Evolutionary conservation across 2,113 vertebrate species (phyloP).

Genomic region (Murina feae): DNA sequence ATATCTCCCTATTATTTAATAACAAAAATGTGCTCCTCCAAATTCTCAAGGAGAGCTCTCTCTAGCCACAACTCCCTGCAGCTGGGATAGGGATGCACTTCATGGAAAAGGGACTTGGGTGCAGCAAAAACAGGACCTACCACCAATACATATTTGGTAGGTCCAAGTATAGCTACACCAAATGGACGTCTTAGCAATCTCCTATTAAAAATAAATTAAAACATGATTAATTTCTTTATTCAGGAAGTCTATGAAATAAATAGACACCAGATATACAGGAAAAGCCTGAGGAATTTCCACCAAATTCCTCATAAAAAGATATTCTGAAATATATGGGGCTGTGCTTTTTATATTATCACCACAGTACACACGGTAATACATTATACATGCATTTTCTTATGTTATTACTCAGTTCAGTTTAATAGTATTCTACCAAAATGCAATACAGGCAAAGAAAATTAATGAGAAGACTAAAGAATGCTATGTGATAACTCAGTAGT

Average conservation of each 20-base stretch:
- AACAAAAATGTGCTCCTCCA: not conserved
- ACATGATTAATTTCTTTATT: not conserved
- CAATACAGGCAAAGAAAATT: not conserved
- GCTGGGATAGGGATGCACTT: fast-evolving
- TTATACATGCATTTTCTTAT: not conserved
- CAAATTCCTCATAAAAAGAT: not conserved
- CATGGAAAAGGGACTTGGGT: not conserved
- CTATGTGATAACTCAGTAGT: not conserved
- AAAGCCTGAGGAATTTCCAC: not conserved
- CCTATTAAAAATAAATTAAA: not conserved
- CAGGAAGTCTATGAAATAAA: not conserved
- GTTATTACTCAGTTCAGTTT: not conserved
- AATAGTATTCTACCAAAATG: not conserved
- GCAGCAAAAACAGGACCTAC: not conserved
- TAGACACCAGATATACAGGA: not conserved
- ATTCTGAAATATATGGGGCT: not conserved
- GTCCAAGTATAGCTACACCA: not conserved
- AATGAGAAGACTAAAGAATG: not conserved
- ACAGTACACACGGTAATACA: not conserved
- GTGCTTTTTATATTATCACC: not conserved
- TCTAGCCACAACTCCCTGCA: not conserved
- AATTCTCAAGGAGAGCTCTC: not conserved
- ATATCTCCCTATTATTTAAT: not conserved
- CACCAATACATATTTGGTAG: not conserved
- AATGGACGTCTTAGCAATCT: not conserved